phyloP scores from a whole-genome alignment of 1,140 invertebrate genomes.

The Dinoponera quadriceps region DNA sequence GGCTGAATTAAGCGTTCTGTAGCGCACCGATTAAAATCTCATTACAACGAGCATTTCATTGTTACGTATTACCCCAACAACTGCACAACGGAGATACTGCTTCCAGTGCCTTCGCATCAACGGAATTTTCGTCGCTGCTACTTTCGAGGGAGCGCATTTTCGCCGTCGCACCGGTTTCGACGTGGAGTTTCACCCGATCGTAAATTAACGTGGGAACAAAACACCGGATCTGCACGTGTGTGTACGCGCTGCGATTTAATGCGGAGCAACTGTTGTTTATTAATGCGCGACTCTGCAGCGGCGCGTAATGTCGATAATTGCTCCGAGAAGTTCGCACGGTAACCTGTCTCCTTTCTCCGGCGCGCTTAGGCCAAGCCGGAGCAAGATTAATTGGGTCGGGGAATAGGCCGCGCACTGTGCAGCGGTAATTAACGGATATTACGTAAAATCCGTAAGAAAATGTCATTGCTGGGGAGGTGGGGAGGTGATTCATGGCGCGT shows the following conservation, averaged over 20 bases:
- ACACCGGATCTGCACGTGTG: not conserved
- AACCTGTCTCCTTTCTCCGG: constrained; percentile 62
- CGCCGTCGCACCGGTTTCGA: not conserved
- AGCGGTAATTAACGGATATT: constrained; percentile 68
- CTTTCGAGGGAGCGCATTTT: not conserved
- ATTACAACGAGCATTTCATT: not conserved
- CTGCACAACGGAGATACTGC: not conserved
- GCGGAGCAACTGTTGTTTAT: constrained; percentile 20
- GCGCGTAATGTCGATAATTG: constrained; percentile 47
- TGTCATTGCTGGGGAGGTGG: constrained; percentile 53
- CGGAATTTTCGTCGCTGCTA: not conserved
- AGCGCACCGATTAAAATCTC: not conserved
- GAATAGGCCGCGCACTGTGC: constrained; percentile 16
- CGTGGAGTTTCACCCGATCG: constrained; percentile 11
- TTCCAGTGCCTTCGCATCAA: not conserved
- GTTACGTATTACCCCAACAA: not conserved
- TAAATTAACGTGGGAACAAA: constrained; percentile 25
- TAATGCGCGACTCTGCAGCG: constrained; percentile 2
- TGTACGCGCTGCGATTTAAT: not conserved
- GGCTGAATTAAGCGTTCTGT: not conserved
- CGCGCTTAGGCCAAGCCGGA: not conserved
- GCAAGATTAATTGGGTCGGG: constrained; percentile 66
- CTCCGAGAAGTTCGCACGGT: constrained; percentile 49
- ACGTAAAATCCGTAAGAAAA: constrained; percentile 61
- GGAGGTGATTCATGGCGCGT: constrained; percentile 47